Percentiles rank a stretch among this genome's conserved stretches.
phyloP scores from a whole-genome alignment of 1,140 invertebrate genomes.

The Drosophila sp. region DNA sequence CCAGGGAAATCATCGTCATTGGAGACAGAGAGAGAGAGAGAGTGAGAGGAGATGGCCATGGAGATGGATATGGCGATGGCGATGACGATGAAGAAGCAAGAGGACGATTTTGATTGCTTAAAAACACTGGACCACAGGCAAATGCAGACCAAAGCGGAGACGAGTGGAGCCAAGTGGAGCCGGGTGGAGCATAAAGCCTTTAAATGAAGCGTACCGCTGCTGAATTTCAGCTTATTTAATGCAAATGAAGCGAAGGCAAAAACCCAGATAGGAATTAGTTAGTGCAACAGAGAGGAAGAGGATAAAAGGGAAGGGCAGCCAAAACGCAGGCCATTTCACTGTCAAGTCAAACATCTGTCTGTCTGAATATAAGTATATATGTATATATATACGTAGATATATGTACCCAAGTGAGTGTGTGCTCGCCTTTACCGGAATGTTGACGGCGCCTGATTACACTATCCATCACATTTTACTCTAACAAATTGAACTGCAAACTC shows the following conservation, averaged over 20 bases:
- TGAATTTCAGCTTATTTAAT: slow-evolving; percentile 83
- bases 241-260: slow-evolving; percentile 75
- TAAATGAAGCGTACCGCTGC: slow-evolving; percentile 74
- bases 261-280: slow-evolving; percentile 18
- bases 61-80: not conserved
- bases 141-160: not conserved
- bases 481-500: not conserved
- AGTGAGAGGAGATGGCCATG: not conserved
- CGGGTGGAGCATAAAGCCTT: slow-evolving; percentile 62
- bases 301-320: not conserved
- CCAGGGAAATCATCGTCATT: slow-evolving; percentile 45
- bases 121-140: not conserved
- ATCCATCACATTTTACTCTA: not conserved
- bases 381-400: not conserved
- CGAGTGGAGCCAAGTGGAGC: not conserved
- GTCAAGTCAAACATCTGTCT: slow-evolving; percentile 57
- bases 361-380: slow-evolving; percentile 10
- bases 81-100: no score
- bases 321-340: slow-evolving; percentile 59
- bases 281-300: not conserved
- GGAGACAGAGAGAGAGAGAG: slow-evolving; percentile 7
- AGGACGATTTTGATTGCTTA: slow-evolving; percentile 22
- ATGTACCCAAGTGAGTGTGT: slow-evolving; percentile 15
- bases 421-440: slow-evolving; percentile 41
- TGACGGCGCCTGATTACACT: slow-evolving; percentile 48